A percentile compares a stretch with the other conserved stretches of the same genome.
phyloP scores from a whole-genome alignment of 1,140 invertebrate species.

The Oscheius sp. region DNA sequence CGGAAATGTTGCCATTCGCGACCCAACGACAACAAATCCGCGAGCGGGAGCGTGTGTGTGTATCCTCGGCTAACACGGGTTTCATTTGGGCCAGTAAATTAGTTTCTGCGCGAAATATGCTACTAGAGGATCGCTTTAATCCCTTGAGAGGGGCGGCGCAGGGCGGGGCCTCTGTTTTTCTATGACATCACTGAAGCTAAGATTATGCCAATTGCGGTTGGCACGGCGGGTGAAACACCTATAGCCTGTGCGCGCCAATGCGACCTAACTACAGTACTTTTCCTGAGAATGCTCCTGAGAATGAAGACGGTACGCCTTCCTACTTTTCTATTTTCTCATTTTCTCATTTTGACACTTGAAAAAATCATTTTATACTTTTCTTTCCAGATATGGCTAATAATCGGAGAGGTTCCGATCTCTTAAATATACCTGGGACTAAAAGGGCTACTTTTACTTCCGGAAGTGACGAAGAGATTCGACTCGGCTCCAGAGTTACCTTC shows the following conservation, averaged over 20 bases:
- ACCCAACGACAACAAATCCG: too few relatives aligned
- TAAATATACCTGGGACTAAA: slow-evolving; percentile 6
- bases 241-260: background rate
- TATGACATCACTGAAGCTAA: slow-evolving; percentile 8
- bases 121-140: slow-evolving; percentile 14
- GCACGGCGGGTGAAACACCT: background rate
- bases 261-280: background rate
- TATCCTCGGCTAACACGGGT: background rate
- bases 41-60: background rate
- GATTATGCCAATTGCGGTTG: slow-evolving; percentile 9
- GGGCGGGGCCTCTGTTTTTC: background rate
- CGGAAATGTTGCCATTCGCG: too few relatives aligned
- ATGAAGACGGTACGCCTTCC: background rate
- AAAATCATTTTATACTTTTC: background rate
- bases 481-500: slow-evolving; percentile 49
- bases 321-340: background rate
- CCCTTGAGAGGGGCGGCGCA: background rate
- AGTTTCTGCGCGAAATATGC: slow-evolving; percentile 9
- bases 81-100: slow-evolving; percentile 5
- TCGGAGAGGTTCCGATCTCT: background rate
- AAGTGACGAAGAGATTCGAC: slow-evolving; percentile 39
- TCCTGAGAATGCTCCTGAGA: background rate
- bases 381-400: background rate
- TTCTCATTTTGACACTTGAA: background rate
- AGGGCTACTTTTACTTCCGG: slow-evolving; percentile 8